Evolutionary conservation across 2,888 invertebrate species (phyloP).

Genomic region (Nebria brevicollis): DNA sequence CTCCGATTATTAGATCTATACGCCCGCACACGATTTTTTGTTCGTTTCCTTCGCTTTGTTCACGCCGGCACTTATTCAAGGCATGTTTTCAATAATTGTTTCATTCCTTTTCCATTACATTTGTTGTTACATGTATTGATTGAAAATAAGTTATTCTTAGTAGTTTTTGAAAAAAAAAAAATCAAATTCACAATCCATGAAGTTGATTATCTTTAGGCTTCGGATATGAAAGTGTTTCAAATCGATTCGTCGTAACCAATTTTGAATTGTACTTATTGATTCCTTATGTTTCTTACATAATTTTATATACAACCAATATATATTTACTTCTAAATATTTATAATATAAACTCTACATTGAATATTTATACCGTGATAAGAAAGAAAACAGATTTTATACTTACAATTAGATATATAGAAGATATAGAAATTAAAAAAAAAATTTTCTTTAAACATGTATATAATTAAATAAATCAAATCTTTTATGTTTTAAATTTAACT

Average conservation of each 20-base stretch:
- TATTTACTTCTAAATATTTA: too few relatives aligned
- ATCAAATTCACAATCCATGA: not conserved
- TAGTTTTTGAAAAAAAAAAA: not conserved
- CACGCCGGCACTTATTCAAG: not conserved
- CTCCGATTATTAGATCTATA: not conserved
- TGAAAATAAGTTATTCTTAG: not conserved
- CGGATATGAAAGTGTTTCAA: not conserved
- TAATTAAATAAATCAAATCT: too few relatives aligned
- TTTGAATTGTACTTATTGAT: not conserved
- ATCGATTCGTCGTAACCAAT: not conserved
- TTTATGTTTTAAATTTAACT: too few relatives aligned
- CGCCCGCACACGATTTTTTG: not conserved
- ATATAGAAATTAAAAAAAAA: too few relatives aligned
- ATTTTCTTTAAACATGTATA: too few relatives aligned
- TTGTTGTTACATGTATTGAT: not conserved
- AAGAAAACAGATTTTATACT: too few relatives aligned
- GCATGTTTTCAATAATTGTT: not conserved
- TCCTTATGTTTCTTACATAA: not conserved
- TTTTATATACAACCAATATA: not conserved
- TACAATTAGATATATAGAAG: too few relatives aligned
- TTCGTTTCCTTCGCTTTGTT: not conserved
- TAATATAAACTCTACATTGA: too few relatives aligned
- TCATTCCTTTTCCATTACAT: not conserved
- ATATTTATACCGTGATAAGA: too few relatives aligned
- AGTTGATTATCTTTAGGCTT: not conserved